phyloP scores from a whole-genome alignment of 2,888 invertebrate genomes.

The Cosmorhoe ocellata region DNA sequence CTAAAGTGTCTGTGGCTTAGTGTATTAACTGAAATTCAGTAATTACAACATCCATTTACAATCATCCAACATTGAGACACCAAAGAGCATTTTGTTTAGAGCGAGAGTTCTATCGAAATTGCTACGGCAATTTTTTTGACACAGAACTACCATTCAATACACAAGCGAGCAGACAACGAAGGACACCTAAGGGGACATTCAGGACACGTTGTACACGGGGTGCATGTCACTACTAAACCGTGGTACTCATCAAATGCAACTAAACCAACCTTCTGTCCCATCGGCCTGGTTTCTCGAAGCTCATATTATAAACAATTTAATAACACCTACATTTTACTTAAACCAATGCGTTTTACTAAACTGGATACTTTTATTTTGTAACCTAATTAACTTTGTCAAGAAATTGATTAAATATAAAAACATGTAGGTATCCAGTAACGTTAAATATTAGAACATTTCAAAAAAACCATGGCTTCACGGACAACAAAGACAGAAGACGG shows the following conservation, averaged over 20 bases:
- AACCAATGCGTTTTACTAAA: too few relatives aligned
- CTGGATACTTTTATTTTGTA: too few relatives aligned
- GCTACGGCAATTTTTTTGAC: slow-evolving; percentile 15
- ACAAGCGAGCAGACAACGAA: slow-evolving; percentile 33
- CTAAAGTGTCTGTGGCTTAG: slow-evolving; percentile 11
- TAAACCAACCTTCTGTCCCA: slow-evolving; percentile 59
- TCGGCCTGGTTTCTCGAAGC: slow-evolving; percentile 50
- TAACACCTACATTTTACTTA: too few relatives aligned
- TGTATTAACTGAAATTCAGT: slow-evolving; percentile 21
- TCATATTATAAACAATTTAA: neutral
- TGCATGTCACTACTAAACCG: slow-evolving; percentile 53
- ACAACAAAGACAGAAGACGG: slow-evolving; percentile 32
- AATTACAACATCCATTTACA: slow-evolving; percentile 10
- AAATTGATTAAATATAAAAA: too few relatives aligned
- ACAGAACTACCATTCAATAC: slow-evolving; percentile 41
- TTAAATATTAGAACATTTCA: neutral
- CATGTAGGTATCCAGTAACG: too few relatives aligned
- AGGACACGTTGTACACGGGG: slow-evolving; percentile 45
- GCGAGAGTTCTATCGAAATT: slow-evolving; percentile 7
- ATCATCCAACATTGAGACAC: slow-evolving; percentile 21
- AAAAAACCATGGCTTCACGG: slow-evolving; percentile 45
- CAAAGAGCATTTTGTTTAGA: slow-evolving; percentile 3
- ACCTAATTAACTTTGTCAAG: too few relatives aligned
- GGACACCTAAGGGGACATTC: slow-evolving; percentile 37
- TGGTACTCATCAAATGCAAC: slow-evolving; percentile 64